These are phyloP conservation scores for Sebastolobus alascanus DNA, from an alignment of 2,797 vertebrate genomes.

Conservation along the genomic window DNA sequence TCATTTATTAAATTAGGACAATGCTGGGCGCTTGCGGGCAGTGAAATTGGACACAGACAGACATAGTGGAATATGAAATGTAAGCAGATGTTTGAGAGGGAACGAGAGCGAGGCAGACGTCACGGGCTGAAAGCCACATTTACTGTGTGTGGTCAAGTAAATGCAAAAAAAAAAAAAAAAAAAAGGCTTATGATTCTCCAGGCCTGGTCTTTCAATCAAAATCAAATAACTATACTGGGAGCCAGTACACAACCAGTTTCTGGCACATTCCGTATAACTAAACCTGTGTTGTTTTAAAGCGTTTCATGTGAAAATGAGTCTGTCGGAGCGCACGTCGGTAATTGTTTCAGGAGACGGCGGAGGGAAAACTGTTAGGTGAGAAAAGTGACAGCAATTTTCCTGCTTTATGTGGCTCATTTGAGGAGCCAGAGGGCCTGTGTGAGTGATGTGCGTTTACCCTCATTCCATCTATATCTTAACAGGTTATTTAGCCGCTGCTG, in stretches of 20 bases:
- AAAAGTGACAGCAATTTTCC: conserved; percentile 65
- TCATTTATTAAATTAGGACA: conserved; percentile 86
- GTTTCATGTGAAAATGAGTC: conserved; percentile 69
- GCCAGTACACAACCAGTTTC: conserved; percentile 33
- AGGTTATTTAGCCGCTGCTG: conserved; percentile 50
- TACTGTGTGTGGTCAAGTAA: conserved; percentile 77
- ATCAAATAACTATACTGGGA: conserved; percentile 37
- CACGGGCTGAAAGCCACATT: conserved; percentile 74
- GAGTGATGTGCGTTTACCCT: conserved; percentile 61
- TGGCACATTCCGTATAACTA: conserved; percentile 29
- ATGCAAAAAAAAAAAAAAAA: conserved; percentile 34
- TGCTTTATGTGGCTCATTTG: conserved; percentile 64
- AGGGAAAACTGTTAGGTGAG: conserved; percentile 64
- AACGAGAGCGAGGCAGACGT: conserved; percentile 64
- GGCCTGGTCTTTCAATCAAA: conserved; percentile 81
- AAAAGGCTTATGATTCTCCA: conserved; percentile 47
- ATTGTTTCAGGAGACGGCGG: conserved; percentile 67
- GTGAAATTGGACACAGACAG: conserved; percentile 80
- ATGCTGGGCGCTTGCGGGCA: conserved; percentile 77
- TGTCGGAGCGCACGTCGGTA: conserved; percentile 46
- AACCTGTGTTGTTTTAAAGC: conserved; percentile 50
- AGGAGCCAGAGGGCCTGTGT: conserved; percentile 60
- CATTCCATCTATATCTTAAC: conserved; percentile 57
- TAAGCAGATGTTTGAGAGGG: conserved; percentile 79
- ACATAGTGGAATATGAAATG: conserved; percentile 80